Conservation (phyloP, 2,113 vertebrate genomes). For the Amazona guildingii region DNA sequence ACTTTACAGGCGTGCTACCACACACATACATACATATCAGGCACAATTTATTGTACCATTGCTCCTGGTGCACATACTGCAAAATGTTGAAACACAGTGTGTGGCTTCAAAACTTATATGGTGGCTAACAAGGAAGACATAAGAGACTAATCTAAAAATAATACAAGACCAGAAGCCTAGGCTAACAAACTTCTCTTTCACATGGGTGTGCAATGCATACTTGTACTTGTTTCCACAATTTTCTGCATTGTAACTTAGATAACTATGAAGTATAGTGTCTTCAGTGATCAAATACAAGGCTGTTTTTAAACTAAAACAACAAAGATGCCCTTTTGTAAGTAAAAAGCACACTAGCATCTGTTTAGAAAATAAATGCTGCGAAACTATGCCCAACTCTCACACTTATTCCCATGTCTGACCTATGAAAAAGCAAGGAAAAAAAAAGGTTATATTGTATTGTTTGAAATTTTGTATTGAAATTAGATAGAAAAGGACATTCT, state of each 20-base stretch:
- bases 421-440: background rate
- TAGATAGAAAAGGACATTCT: conserved; percentile 4
- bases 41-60: background rate
- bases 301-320: background rate
- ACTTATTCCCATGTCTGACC: background rate
- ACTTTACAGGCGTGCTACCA: rapidly evolving
- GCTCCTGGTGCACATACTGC: background rate
- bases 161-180: background rate
- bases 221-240: background rate
- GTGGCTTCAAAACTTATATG: background rate
- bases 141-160: background rate
- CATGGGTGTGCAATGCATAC: rapidly evolving
- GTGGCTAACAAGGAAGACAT: background rate
- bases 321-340: background rate
- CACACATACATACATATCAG: rapidly evolving
- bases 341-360: background rate
- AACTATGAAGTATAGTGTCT: background rate
- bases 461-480: background rate
- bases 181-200: background rate
- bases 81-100: background rate
- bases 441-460: background rate
- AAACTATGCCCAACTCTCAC: background rate
- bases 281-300: background rate
- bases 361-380: background rate
- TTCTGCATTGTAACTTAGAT: background rate